Conservation (phyloP, 2,888 invertebrate genomes). For the Strigamia maritima region DNA sequence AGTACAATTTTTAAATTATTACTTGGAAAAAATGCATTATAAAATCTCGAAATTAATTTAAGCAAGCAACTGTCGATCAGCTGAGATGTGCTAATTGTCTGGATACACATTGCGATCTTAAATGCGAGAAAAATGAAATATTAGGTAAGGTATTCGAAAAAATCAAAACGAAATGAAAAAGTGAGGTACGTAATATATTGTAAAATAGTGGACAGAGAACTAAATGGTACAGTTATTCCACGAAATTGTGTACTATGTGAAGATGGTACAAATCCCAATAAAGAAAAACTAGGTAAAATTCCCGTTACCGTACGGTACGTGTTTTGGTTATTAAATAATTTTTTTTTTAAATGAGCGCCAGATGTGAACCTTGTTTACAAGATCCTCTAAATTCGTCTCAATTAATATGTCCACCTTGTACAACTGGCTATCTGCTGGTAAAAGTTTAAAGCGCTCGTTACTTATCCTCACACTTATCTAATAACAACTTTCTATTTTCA, state of each 20-base stretch:
- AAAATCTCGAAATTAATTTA: neutral
- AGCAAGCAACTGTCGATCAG: neutral
- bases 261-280: neutral
- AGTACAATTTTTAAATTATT: neutral
- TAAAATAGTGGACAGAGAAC: neutral
- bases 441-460: neutral
- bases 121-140: neutral
- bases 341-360: neutral
- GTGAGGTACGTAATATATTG: neutral
- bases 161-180: neutral
- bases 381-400: neutral
- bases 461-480: neutral
- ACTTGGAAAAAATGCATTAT: neutral
- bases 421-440: neutral
- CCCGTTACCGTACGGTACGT: neutral
- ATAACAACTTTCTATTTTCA: neutral
- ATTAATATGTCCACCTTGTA: neutral
- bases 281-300: neutral
- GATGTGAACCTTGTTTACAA: neutral
- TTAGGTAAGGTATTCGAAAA: neutral
- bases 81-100: neutral
- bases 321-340: neutral
- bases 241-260: neutral
- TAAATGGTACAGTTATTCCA: neutral
- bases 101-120: neutral